Evolutionary conservation across 2,113 vertebrate genomes (phyloP).

Genomic region (Xiphias gladius): DNA sequence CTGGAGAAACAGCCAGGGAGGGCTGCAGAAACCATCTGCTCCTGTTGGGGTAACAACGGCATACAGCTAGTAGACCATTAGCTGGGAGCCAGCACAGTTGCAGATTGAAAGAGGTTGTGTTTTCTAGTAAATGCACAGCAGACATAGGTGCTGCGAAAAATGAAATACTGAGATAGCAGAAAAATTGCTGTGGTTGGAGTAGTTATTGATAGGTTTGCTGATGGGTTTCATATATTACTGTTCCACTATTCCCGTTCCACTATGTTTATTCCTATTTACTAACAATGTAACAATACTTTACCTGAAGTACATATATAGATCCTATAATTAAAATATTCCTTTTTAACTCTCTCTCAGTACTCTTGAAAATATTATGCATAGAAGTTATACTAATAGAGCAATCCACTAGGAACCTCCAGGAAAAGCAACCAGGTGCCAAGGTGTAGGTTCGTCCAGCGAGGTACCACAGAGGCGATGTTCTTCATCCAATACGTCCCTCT

Average conservation of each 20-base stretch:
- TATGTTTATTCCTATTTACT: not conserved
- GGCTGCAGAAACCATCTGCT: slow-evolving; percentile 74
- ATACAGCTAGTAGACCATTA: not conserved
- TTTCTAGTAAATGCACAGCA: not conserved
- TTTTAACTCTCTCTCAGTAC: not conserved
- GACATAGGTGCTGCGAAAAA: not conserved
- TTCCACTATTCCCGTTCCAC: not conserved
- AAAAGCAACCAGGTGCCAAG: not conserved
- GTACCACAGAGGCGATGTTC: no score
- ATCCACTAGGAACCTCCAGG: not conserved
- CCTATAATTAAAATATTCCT: not conserved
- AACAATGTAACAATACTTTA: not conserved
- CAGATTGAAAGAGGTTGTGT: not conserved
- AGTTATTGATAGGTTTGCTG: no score
- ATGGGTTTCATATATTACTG: not conserved
- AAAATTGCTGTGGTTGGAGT: not conserved
- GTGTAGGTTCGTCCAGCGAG: no score
- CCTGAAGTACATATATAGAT: not conserved
- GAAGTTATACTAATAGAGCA: not conserved
- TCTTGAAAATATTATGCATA: not conserved
- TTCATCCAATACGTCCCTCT: no score
- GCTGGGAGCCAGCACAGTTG: not conserved
- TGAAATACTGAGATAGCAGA: not conserved
- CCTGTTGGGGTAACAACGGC: slow-evolving; percentile 22
- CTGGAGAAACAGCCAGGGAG: slow-evolving; percentile 51